A percentile compares a stretch with the other conserved stretches of the same genome.
Evolutionary conservation across 1,140 invertebrate genomes (phyloP).

Genomic region (Penaeus japonicus): DNA sequence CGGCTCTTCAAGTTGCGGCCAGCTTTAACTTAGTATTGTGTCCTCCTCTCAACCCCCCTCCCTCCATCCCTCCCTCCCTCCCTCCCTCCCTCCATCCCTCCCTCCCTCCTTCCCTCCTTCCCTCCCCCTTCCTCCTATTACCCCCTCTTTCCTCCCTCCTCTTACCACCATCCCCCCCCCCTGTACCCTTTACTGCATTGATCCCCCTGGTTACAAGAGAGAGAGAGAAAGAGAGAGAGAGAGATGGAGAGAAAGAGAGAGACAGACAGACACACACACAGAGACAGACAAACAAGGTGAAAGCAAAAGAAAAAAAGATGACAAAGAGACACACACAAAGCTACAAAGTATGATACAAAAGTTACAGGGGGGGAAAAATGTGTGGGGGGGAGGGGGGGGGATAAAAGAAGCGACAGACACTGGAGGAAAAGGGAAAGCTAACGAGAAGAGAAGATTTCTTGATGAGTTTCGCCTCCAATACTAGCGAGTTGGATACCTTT

Average conservation of each 20-base stretch:
- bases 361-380: neutral
- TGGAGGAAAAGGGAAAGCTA: too few species aligned
- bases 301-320: neutral
- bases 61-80: neutral
- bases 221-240: neutral
- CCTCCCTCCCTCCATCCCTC: neutral
- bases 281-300: neutral
- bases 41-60: neutral
- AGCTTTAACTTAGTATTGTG: neutral
- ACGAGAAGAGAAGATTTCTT: too few species aligned
- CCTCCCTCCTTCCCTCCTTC: neutral
- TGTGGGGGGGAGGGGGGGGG: neutral
- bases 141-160: neutral
- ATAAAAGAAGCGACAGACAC: too few species aligned
- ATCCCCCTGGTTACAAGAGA: neutral
- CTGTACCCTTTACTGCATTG: neutral
- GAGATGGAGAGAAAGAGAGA: neutral
- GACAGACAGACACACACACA: neutral
- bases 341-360: neutral
- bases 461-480: too few species aligned
- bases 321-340: neutral
- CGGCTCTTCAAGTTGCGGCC: neutral
- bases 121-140: neutral
- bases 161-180: neutral
- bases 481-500: too few species aligned